Evolutionary conservation across 1,140 invertebrate genomes (phyloP).

Genomic region (Tigriopus japonicus): DNA sequence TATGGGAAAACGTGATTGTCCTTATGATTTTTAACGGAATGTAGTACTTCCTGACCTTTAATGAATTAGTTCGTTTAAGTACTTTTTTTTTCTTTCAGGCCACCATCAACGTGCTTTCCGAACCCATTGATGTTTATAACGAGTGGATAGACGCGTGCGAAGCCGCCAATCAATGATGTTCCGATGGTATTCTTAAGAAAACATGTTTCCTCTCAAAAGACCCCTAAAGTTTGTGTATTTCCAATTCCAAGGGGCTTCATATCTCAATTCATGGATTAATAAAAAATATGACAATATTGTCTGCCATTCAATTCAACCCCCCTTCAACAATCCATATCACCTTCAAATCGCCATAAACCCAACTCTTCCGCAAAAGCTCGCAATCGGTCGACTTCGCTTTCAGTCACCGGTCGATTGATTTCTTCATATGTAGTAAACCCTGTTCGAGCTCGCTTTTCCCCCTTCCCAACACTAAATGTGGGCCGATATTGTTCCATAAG

Average conservation of each 20-base stretch:
- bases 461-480: not conserved
- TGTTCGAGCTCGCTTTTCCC: not conserved
- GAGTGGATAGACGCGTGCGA: constrained; percentile 99
- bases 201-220: no score
- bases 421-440: constrained; percentile 10
- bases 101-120: constrained; percentile 84
- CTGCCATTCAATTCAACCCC: no score
- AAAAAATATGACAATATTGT: no score
- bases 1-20: no score
- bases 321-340: not conserved
- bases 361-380: not conserved
- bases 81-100: constrained; percentile 30
- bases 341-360: constrained; percentile 5
- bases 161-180: constrained; percentile 46
- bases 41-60: not conserved
- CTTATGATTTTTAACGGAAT: no score
- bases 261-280: no score
- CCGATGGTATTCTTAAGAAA: no score
- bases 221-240: no score
- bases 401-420: not conserved
- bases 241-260: no score
- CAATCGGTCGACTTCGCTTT: not conserved
- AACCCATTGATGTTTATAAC: constrained; percentile 96
- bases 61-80: no score
- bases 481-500: constrained; percentile 13